A percentile compares a stretch with the other conserved stretches of the same genome.
phyloP scores from a whole-genome alignment of 2,888 invertebrate genomes.

The Tryphoninae sp. region DNA sequence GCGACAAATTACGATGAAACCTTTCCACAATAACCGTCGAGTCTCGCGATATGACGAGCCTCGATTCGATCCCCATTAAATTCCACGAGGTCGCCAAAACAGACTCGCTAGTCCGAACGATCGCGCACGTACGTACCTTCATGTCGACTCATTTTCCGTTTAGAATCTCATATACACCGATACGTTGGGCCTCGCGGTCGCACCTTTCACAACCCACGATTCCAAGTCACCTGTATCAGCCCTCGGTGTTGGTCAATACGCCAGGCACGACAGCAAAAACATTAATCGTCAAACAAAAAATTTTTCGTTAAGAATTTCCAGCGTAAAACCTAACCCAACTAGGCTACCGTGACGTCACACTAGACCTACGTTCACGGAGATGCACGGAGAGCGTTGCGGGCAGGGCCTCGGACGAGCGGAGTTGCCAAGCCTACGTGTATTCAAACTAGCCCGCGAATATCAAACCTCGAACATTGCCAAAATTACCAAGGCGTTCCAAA shows the following conservation, averaged over 20 bases:
- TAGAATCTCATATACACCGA: constrained; percentile 81
- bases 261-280: constrained; percentile 83
- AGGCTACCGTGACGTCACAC: constrained; percentile 83
- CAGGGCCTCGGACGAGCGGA: constrained; percentile 29
- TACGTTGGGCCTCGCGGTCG: constrained; percentile 76
- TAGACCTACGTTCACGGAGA: constrained; percentile 73
- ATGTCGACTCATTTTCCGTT: constrained; percentile 94
- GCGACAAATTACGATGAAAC: neutral
- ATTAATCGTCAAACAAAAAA: constrained; percentile 86
- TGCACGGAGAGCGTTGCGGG: constrained; percentile 43
- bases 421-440: constrained; percentile 46
- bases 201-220: constrained; percentile 70
- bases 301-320: constrained; percentile 86
- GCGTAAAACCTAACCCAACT: constrained; percentile 89
- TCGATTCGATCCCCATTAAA: constrained; percentile 18
- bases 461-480: constrained; percentile 4
- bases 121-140: constrained; percentile 89
- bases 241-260: constrained; percentile 83
- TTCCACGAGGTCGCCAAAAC: constrained; percentile 58
- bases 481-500: neutral
- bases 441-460: constrained; percentile 30
- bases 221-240: constrained; percentile 67
- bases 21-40: neutral
- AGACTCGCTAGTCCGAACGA: constrained; percentile 70
- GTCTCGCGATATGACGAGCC: constrained; percentile 8